A percentile compares a stretch with the other conserved stretches of the same genome.
Conservation (phyloP, 2,888 invertebrate genomes). For the Pachymerium ferrugineum region DNA sequence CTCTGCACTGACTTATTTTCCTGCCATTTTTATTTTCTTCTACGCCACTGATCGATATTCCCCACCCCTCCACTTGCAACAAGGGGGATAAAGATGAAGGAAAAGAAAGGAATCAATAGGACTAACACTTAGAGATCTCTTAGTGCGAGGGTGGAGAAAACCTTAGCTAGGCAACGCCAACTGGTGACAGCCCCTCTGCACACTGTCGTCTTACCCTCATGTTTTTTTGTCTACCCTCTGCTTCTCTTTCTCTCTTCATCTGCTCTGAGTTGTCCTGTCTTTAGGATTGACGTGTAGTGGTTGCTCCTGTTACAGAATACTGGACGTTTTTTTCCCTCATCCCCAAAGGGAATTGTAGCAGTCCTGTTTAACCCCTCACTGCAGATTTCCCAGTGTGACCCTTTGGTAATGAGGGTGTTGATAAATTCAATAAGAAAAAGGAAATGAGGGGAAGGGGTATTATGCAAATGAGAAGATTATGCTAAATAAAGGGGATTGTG, state of each 20-base stretch:
- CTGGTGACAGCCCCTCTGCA: background rate
- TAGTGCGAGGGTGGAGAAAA: background rate
- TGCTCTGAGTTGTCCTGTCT: background rate
- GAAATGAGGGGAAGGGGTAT: slow-evolving; percentile 7
- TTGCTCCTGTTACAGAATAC: background rate
- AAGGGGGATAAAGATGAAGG: background rate
- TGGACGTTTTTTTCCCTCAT: background rate
- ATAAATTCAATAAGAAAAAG: slow-evolving; percentile 12
- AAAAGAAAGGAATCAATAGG: slow-evolving; percentile 16
- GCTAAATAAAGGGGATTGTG: slow-evolving; percentile 1
- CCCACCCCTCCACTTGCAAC: background rate
- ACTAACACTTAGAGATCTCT: slow-evolving; percentile 18
- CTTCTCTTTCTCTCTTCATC: background rate
- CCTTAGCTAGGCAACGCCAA: background rate
- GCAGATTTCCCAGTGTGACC: background rate
- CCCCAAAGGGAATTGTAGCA: slow-evolving; percentile 3
- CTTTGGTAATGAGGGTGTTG: slow-evolving; percentile 14
- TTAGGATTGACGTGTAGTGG: background rate
- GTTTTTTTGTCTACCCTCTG: background rate
- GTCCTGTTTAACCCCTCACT: background rate
- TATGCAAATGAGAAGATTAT: slow-evolving; percentile 3
- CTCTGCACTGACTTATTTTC: background rate
- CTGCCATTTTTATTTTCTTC: background rate
- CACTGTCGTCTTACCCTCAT: background rate
- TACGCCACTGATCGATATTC: background rate